Base-by-base conservation (phyloP, 2,888 invertebrate species). In the Cotesia congregata region DNA sequence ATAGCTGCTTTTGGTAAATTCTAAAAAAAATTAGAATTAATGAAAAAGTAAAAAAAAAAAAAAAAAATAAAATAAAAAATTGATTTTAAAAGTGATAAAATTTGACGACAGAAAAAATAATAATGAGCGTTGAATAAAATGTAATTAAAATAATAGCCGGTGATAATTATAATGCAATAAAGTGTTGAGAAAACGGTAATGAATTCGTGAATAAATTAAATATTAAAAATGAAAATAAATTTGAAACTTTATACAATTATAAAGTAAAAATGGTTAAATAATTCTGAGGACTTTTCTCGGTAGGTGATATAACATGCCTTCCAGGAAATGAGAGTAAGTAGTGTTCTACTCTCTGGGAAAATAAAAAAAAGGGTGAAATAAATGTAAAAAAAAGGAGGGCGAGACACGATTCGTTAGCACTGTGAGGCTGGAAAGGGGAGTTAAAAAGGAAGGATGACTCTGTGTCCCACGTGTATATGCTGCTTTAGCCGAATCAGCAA, bases 401-500 rank as follows among this genome's bases (percentile, higher is more conserved):
- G 79, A 61, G 72, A 78, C 79, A 81, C 80, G 80, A 82, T 83
- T 82, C 82, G 82, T 82, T 82, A 82, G 80, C 79, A 79, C 76
- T 78, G 30, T 30, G 30, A 30, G 76, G 77, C 78, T 75, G 75
- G 64, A 69, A 62, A 72, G 59, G 59, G 64, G 39, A 64, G 60
- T 61, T 67, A 68, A 68, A 67, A 50, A 70, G 67, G 62, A 72
- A 62, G 59, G 64, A 50, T 40, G 69, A 68, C 38, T 50, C 68
- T 7, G 7, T 50, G 77, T 79, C 70, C 78, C 80, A 75, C 79
- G 65, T 41, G 80, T 79, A 77, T 77, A 80, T 71, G 78, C 74
- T 77, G 81, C 79, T 83, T 81, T 73, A 81, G 83, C 79, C 76
- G 83, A 85, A 83, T 84, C 83, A 85, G 83, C 83, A 80, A 67